Evolutionary conservation across 1,140 invertebrate genomes (phyloP).

Genomic region (Eriosoma lanigerum): DNA sequence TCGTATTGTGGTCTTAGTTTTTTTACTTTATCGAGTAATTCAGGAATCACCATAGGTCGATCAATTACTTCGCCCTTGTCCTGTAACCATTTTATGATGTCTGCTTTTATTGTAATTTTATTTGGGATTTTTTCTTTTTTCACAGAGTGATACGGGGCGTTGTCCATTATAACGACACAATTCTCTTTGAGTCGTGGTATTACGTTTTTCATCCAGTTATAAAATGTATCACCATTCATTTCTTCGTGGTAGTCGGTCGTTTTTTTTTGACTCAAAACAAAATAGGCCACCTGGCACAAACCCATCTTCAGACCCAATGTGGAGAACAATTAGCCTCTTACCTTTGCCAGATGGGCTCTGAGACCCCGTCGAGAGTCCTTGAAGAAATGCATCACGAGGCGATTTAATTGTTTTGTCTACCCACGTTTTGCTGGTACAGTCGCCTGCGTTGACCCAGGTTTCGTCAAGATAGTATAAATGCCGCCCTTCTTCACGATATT

Average conservation of each 20-base stretch:
- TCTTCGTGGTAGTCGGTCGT: constrained; percentile 28
- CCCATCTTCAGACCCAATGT: constrained; percentile 9
- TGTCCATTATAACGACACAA: not conserved
- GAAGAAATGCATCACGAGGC: not conserved
- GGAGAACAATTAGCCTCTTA: not conserved
- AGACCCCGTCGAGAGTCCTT: not conserved
- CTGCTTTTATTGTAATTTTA: not conserved
- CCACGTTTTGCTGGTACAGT: constrained; percentile 1
- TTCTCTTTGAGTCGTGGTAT: not conserved
- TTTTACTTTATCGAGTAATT: not conserved
- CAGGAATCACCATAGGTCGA: not conserved
- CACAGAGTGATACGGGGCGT: not conserved
- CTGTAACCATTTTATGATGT: not conserved
- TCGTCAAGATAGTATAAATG: not conserved
- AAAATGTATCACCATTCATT: constrained; percentile 10
- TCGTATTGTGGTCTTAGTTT: constrained; percentile 3
- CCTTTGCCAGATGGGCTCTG: not conserved
- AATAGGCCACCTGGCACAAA: not conserved
- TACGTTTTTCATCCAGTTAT: not conserved
- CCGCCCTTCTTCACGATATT: constrained; percentile 5
- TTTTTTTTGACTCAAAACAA: constrained; percentile 25
- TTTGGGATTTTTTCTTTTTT: not conserved
- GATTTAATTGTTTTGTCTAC: constrained; percentile 9
- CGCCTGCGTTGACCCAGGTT: not conserved
- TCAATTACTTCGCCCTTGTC: not conserved